These are phyloP conservation scores for Imbricaverruca yamaguchii DNA, from an alignment of 2,888 invertebrate species.

Conservation along the genomic window DNA sequence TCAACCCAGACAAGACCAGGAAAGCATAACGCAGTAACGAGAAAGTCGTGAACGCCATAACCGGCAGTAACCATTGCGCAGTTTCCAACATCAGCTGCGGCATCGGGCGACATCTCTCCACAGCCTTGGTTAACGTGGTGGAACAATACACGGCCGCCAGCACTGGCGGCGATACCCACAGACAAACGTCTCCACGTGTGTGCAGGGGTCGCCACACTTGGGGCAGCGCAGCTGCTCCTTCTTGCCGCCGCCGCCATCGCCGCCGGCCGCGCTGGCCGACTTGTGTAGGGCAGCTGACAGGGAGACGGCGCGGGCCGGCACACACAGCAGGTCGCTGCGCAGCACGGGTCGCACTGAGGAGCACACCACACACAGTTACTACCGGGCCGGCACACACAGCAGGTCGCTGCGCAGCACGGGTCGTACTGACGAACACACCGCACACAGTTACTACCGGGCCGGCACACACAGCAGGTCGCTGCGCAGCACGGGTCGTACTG, in stretches of 20 bases:
- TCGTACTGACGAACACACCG: not conserved
- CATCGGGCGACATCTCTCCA: no score
- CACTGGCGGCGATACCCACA: conserved; percentile 48
- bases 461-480: not conserved
- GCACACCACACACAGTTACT: not conserved
- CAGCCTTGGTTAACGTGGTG: no score
- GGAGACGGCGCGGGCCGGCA: not conserved
- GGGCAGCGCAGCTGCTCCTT: conserved; percentile 70
- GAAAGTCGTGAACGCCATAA: no score
- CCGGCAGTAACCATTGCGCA: no score
- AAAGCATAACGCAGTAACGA: no score
- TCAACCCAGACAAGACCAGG: no score
- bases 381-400: not conserved
- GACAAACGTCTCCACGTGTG: conserved; percentile 93
- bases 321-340: not conserved
- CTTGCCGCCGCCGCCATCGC: conserved; percentile 29
- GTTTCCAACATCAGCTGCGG: no score
- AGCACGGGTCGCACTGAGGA: not conserved
- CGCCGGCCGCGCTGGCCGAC: conserved; percentile 24
- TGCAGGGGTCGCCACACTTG: conserved; percentile 94
- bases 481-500: not conserved
- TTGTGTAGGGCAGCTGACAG: not conserved
- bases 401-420: no score
- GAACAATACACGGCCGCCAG: no score
- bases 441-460: not conserved